Base-by-base conservation (phyloP, 1,140 invertebrate species). In the Neotoxoptera formosana region DNA sequence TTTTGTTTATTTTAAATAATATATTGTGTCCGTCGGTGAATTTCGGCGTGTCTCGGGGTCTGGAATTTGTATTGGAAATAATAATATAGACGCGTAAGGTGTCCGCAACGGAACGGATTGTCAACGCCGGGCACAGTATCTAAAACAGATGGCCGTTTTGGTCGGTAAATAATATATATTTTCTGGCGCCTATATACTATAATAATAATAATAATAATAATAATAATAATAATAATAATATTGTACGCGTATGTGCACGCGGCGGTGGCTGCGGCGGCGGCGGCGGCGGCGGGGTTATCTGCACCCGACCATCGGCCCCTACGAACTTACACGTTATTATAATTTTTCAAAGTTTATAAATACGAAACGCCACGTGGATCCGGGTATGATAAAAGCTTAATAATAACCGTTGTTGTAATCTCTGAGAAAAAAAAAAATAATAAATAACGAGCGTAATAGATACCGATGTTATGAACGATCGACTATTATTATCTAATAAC, bases 291-390 rank as follows among this genome's bases (percentile, higher is more conserved):
- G 60, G 90, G 90, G 90, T 91, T 91, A 91, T 91, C 90, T 91
- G 90, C 90, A 23, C 25, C 60, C 56, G 90, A 91, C 90, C 90
- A 91, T 91, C 90, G 90, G 60, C 90, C 90, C 60, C 56, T 11
- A 91, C 90, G 90, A 91, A 91, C 90, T 91, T 81, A 51, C 90
- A 91, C 90, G 67, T 91, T 91, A 83, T 91, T 91, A n/a, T n/a
- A 91, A 91, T 91, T 91, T 89, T 34, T 91, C 41, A 81, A 81
- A 91, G 90, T 91, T 91, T 91, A 91, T 91, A 91, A 91, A 91
- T 91, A 91, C 60, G 9, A 48, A 48, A 67, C 90, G 30, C 90
- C 90, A 91, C 90, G n/a, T 91, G 90, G 90, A 91, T 91, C 90
- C 90, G 36, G 60, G 41, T n/a, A 86, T 41, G 25, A 47, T 76